Evolutionary conservation across 2,888 invertebrate species (phyloP).

Genomic region (Timema podura): DNA sequence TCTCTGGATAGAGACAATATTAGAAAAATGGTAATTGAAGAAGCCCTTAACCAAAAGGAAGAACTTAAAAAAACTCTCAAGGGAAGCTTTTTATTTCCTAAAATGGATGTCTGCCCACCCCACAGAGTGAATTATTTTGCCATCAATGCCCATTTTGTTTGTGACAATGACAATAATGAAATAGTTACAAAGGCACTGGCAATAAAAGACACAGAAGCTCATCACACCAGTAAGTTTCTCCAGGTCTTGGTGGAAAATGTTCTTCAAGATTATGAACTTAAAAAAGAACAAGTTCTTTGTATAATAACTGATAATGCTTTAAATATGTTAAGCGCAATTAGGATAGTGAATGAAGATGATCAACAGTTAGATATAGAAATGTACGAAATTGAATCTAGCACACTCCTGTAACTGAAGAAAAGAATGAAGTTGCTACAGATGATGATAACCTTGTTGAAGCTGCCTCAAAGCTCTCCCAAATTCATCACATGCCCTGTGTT

Average conservation of each 20-base stretch:
- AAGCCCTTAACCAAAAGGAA: slow-evolving; percentile 2
- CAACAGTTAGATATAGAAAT: background rate
- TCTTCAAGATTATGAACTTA: too few species aligned
- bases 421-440: background rate
- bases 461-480: background rate
- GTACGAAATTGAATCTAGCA: background rate
- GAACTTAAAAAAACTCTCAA: background rate
- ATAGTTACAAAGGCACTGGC: background rate
- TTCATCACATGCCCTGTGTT: background rate
- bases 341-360: background rate
- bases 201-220: background rate
- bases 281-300: too few species aligned
- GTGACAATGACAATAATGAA: too few species aligned
- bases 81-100: background rate
- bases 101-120: background rate
- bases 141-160: background rate
- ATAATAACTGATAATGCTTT: too few species aligned
- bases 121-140: background rate
- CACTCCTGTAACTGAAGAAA: background rate
- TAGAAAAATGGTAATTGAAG: slow-evolving; percentile 4
- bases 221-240: too few species aligned
- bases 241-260: too few species aligned
- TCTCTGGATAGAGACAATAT: background rate
- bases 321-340: background rate
- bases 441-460: background rate